phyloP scores from a whole-genome alignment of 2,113 vertebrate species.

The Turnix velox region DNA sequence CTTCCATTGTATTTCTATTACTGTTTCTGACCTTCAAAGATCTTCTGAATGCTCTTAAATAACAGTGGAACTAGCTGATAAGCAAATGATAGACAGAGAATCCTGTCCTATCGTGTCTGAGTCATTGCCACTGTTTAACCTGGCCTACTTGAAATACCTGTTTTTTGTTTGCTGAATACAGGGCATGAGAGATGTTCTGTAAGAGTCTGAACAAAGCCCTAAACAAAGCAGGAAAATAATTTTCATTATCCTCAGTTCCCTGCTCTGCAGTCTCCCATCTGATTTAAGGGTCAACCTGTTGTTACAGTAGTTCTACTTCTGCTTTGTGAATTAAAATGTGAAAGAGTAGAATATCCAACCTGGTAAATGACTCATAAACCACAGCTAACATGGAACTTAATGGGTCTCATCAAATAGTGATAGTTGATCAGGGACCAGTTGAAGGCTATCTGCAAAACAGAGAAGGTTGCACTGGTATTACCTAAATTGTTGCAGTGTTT shows the following conservation, averaged over 20 bases:
- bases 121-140: neutral
- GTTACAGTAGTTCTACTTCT: neutral
- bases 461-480: neutral
- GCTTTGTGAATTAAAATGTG: neutral
- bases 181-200: neutral
- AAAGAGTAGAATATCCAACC: neutral
- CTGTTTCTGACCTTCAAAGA: neutral
- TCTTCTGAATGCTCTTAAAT: neutral
- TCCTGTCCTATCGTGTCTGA: neutral
- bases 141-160: neutral
- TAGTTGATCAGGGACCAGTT: neutral
- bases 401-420: neutral
- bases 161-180: neutral
- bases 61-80: neutral
- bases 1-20: neutral
- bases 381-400: fast-evolving
- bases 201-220: neutral
- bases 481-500: neutral
- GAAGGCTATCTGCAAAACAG: neutral
- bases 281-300: neutral
- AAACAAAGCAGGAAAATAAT: neutral
- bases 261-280: neutral
- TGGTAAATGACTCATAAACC: neutral
- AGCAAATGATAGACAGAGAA: neutral
- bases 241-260: neutral